A percentile compares a stretch with the other conserved stretches of the same genome.
These are phyloP conservation scores for Diorhabda carinulata DNA, from an alignment of 1,140 invertebrate genomes.

Conservation along the genomic window DNA sequence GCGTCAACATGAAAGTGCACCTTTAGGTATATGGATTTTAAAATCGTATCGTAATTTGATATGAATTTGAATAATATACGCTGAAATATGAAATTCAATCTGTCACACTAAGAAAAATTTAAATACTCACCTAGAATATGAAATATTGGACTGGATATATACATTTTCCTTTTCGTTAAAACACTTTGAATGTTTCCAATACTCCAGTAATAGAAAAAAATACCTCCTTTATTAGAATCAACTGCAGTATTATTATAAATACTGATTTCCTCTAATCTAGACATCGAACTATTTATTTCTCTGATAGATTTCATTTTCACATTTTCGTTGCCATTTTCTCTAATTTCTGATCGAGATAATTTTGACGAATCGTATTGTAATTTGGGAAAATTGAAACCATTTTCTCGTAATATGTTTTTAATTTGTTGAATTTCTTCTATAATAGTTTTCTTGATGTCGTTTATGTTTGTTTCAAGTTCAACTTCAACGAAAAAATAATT, in stretches of 20 bases:
- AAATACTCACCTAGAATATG: constrained; percentile 28
- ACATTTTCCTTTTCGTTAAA: constrained; percentile 25
- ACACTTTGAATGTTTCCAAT: constrained; percentile 26
- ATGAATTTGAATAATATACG: no score
- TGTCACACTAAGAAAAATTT: no score
- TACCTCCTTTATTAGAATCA: constrained; percentile 25
- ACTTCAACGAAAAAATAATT: constrained; percentile 20
- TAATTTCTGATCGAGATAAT: neutral
- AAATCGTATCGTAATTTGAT: no score
- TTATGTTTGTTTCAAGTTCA: constrained; percentile 24
- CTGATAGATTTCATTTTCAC: neutral
- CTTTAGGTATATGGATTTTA: no score
- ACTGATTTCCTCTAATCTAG: constrained; percentile 29
- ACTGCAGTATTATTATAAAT: constrained; percentile 31
- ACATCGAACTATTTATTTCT: neutral
- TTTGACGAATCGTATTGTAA: neutral
- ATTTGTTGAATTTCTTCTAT: constrained; percentile 26
- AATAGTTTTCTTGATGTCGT: constrained; percentile 27
- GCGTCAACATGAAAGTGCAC: no score
- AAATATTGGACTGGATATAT: constrained; percentile 31
- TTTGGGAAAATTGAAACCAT: constrained; percentile 16
- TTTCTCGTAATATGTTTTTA: constrained; percentile 22
- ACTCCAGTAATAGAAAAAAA: constrained; percentile 37
- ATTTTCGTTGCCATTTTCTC: neutral
- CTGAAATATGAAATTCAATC: no score